Evolutionary conservation across 2,888 invertebrate genomes (phyloP), one percentile per base, ranked within the genome.

Genomic region (Lasioglossum calceatum): DNA sequence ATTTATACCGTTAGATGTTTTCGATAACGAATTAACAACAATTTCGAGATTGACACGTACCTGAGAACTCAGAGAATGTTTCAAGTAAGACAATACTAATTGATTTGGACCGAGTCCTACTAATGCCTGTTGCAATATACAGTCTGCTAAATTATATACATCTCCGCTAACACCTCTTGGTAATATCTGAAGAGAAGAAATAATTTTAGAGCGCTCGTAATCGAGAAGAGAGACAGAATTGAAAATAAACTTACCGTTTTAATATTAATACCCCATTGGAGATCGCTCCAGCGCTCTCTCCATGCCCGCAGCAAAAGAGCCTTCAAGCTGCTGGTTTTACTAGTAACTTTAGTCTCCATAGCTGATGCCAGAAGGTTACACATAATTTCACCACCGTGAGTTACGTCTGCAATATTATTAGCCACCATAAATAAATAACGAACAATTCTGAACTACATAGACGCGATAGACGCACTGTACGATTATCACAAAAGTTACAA

Each of bases 211-310:
- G 4, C 27, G 23, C 23, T 39, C 4, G 12, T 42, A 14, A 23
- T n/a, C 4, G 2, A 23, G 0, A n/a, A n/a, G 1, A 4, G 3
- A 36, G 0, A n/a, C 36, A 36, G 4, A 71, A 42, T 71, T 70
- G 14, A 4, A 16, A 1, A 23, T 16, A 42, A 74, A 44, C 95
- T 95, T 93, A 97, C 98, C n/a, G 98, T 98, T 96, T 99, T 99
- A 81, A 99, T 98, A 93, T 99, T 98, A 90, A 99, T 98, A 64
- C 99, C 99, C 99, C 99, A 99, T 95, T 98, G 98, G 72, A 99
- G 97, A 95, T 99, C 99, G 1, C 98, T 97, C 99, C 99, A 99
- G 86, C 99, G 96, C 95, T 99, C 99, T 92, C 98, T 96, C 99
- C 99, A 99, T 75, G 99, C 99, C 94, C 97, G 96, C 82, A 98